Percentiles rank a stretch among this genome's conserved stretches.
Evolutionary conservation across 1,140 invertebrate species (phyloP).

Genomic region (Orchestia grillus): DNA sequence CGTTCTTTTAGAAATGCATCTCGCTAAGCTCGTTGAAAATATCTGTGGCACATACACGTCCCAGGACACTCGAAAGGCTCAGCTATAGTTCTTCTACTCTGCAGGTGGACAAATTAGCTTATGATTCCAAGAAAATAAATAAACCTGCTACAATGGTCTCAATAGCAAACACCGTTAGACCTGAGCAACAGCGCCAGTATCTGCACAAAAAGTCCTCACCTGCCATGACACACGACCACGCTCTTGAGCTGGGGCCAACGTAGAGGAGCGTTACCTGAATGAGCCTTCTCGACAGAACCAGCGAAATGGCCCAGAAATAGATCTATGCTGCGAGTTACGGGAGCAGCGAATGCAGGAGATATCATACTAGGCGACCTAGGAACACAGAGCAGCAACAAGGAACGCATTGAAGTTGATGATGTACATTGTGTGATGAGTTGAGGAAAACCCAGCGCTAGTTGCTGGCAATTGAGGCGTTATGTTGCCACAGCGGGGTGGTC

Average conservation of each 20-base stretch:
- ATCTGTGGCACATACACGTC: too few relatives aligned
- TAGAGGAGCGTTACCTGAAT: neutral
- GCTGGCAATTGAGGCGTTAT: too few relatives aligned
- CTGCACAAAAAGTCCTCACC: neutral
- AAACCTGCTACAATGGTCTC: neutral
- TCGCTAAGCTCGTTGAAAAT: too few relatives aligned
- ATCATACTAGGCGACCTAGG: neutral
- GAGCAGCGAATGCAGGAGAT: neutral
- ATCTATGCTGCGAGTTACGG: neutral
- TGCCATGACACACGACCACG: neutral
- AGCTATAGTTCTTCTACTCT: neutral
- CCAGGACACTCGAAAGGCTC: too few relatives aligned
- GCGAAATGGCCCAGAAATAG: neutral
- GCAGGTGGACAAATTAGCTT: neutral
- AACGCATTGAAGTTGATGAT: too few relatives aligned
- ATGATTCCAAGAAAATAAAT: neutral
- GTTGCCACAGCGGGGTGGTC: too few relatives aligned
- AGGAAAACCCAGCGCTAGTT: too few relatives aligned
- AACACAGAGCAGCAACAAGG: too few relatives aligned
- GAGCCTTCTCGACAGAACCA: neutral
- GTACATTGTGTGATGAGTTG: too few relatives aligned
- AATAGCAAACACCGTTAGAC: neutral
- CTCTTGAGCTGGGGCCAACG: neutral
- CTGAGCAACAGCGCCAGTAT: neutral
- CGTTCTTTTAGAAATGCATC: too few relatives aligned